Evolutionary conservation across 2,113 vertebrate species (phyloP).

Genomic region (Leucopsar rothschildi): DNA sequence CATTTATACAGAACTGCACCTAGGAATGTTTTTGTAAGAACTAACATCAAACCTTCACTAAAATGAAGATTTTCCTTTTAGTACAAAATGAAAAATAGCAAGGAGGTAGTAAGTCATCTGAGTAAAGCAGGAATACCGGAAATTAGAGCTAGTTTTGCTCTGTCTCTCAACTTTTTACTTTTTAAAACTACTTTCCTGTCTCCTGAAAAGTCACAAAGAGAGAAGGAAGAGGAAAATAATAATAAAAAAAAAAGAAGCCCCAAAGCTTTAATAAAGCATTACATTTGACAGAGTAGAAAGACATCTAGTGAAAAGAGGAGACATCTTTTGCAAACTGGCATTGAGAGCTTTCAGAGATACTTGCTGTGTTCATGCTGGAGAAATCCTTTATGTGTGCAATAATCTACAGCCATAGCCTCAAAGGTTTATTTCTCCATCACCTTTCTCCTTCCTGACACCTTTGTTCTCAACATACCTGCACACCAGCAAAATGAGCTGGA

Average conservation of each 20-base stretch:
- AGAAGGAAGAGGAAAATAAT: not conserved
- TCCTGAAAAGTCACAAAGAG: not conserved
- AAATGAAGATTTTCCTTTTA: not conserved
- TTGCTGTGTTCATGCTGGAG: not conserved
- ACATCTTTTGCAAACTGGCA: conserved; percentile 22
- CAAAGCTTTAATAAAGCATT: conserved; percentile 43
- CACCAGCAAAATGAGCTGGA: not conserved
- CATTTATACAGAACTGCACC: not conserved
- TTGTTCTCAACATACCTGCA: not conserved
- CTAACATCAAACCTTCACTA: not conserved
- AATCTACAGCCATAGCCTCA: not conserved
- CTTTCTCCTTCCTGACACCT: not conserved
- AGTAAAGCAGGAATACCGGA: not conserved
- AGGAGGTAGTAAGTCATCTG: not conserved
- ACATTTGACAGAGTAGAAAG: conserved; percentile 11
- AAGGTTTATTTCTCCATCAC: not conserved
- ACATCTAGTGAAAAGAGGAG: not conserved
- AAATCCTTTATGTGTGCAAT: not conserved
- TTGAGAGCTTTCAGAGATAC: conserved; percentile 1
- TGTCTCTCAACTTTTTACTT: not conserved
- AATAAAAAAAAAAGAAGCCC: not conserved
- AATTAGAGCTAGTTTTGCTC: not conserved
- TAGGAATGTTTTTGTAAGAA: not conserved
- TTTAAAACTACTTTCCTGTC: not conserved
- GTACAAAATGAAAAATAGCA: not conserved